A percentile compares a stretch with the other conserved stretches of the same genome.
These are phyloP conservation scores for Semicossyphus pulcher DNA, from an alignment of 2,113 vertebrate species.

Conservation along the genomic window DNA sequence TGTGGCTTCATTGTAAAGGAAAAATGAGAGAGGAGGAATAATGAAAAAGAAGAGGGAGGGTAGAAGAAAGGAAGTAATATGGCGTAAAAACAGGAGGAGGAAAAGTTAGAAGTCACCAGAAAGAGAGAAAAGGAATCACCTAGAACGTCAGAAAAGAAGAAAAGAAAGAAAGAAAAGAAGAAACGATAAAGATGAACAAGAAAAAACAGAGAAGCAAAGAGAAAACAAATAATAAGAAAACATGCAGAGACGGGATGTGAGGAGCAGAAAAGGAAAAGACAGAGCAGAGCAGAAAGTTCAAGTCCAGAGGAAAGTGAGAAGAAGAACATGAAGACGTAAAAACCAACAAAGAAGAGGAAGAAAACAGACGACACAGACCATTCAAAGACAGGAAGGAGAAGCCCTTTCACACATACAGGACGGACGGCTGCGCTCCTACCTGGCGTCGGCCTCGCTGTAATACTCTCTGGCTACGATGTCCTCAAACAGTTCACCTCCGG, in stretches of 20 bases:
- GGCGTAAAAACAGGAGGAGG: neutral
- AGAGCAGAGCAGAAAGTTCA: neutral
- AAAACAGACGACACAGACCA: slow-evolving; percentile 31
- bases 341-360: neutral
- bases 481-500: slow-evolving; percentile 85
- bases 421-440: slow-evolving; percentile 64
- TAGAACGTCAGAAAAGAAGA: neutral
- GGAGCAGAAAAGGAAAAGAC: neutral
- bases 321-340: neutral
- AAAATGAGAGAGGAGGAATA: neutral
- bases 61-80: neutral
- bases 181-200: neutral
- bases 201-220: neutral
- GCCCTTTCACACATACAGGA: neutral
- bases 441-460: slow-evolving; percentile 85
- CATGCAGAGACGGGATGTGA: neutral
- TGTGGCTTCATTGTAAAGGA: neutral
- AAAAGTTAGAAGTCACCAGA: neutral
- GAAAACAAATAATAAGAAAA: neutral
- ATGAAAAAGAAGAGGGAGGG: neutral
- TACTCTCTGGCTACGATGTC: slow-evolving; percentile 87
- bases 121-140: slow-evolving; percentile 1
- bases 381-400: slow-evolving; percentile 32
- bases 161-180: neutral
- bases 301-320: neutral